Base-by-base conservation (phyloP, 1,140 invertebrate species). In the Lucilia cuprina region DNA sequence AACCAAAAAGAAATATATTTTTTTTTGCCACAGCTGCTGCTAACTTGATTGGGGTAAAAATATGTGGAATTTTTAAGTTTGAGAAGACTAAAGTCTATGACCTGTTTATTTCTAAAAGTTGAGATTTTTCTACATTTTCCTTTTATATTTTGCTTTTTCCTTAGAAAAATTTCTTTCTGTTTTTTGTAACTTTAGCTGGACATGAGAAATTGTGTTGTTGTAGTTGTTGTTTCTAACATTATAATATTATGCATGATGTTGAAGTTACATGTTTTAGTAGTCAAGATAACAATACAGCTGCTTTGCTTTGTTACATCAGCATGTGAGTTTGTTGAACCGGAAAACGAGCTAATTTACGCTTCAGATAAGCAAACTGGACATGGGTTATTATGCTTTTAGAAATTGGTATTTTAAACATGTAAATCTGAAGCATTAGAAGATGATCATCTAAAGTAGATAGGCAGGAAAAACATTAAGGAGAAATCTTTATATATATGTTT, bases 301-400 rank as follows among this genome's bases (percentile, higher is more conserved):
- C 13, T 17, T 12, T 12, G 17, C 17, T 49, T 49, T 49, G 13
- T 49, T 12, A 55, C 30, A 25, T 47, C 19, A 77, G 55, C 84
- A 77, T 82, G 80, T 75, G 84, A 84, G 84, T 82, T 82, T 84
- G 65, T 84, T 84, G 84, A 84, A 84, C 78, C 84, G 82, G 80
- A 82, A 84, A 84, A 84, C 77, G 84, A 82, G 84, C 84, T 84
- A 82, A 84, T 84, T 84, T 83, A 82, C 84, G 80, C 80, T 85
- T 83, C 47, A 85, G 82, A 83, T 85, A 85, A 77, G 50, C 12
- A 55, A 55, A 41, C 1, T n/a, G 50, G 50, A 55, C 50, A 55
- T 55, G 50, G 50, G 50, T 55, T 55, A 55, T 55, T 55, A 55
- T 55, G 50, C 13, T 55, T 12, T 14, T 55, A 13, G 2, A 55